Conservation (phyloP, 2,113 vertebrate species). For the Oncorhynchus masou region DNA sequence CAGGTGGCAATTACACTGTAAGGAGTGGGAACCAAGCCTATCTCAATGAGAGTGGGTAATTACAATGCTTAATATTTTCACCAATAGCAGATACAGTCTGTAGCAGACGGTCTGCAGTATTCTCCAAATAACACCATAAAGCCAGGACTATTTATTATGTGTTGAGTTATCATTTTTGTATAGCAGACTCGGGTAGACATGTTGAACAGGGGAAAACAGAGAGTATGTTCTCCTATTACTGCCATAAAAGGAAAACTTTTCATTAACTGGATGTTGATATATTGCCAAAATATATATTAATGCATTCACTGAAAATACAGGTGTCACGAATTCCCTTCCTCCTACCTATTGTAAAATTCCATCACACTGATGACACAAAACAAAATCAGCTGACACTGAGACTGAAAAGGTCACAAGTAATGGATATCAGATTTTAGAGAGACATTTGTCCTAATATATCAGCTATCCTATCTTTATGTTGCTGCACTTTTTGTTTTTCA, state of each 20-base stretch:
- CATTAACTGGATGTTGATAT: conserved; percentile 16
- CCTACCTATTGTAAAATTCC: conserved; percentile 39
- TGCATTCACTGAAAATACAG: background rate
- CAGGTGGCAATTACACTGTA: conserved; percentile 65
- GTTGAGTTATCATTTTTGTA: conserved; percentile 43
- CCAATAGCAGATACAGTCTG: conserved; percentile 58
- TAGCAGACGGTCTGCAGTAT: conserved; percentile 39
- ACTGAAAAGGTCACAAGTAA: conserved; percentile 60
- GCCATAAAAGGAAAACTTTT: conserved; percentile 40
- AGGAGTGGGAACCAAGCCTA: conserved; percentile 42
- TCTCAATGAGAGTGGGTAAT: conserved; percentile 61
- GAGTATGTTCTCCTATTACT: conserved; percentile 38
- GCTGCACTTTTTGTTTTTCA: conserved; percentile 24
- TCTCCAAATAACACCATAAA: conserved; percentile 41
- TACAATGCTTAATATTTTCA: conserved; percentile 62
- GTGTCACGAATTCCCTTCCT: background rate
- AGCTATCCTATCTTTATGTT: conserved; percentile 17
- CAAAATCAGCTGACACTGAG: conserved; percentile 45
- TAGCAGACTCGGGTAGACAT: conserved; percentile 35
- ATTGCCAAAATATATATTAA: no score
- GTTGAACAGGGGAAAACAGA: conserved; percentile 20
- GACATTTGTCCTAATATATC: conserved; percentile 36
- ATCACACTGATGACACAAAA: conserved; percentile 46
- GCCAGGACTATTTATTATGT: conserved; percentile 39
- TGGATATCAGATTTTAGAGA: conserved; percentile 53